A percentile compares a stretch with the other conserved stretches of the same genome.
Evolutionary conservation across 2,113 vertebrate genomes (phyloP).

Genomic region (Rhombomys opimus): DNA sequence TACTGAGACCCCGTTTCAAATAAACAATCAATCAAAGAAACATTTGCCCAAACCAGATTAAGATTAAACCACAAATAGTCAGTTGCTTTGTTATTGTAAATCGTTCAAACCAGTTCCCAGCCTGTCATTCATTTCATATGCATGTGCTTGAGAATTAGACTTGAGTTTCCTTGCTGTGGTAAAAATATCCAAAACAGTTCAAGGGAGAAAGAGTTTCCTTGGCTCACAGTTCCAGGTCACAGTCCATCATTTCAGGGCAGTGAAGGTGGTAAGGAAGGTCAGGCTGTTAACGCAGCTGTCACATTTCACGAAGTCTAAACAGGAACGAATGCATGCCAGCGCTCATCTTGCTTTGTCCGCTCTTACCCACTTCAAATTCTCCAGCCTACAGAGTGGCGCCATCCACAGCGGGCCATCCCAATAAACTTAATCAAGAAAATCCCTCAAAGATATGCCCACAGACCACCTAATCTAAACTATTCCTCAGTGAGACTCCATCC

Average conservation of each 20-base stretch:
- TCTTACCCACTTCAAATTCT: background rate
- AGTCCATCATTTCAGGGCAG: background rate
- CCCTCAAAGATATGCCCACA: background rate
- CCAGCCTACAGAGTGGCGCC: background rate
- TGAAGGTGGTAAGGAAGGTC: background rate
- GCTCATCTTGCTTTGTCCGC: background rate
- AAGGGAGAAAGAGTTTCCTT: background rate
- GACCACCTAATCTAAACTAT: background rate
- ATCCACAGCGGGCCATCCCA: background rate
- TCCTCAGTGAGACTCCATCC: background rate
- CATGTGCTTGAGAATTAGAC: background rate
- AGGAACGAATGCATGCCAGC: background rate
- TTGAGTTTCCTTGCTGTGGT: background rate
- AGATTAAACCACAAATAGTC: background rate
- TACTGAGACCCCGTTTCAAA: background rate
- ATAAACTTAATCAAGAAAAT: background rate
- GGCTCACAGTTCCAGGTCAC: background rate
- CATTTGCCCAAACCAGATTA: background rate
- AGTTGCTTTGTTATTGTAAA: background rate
- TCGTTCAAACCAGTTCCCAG: conserved; percentile 10
- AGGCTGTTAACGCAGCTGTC: background rate
- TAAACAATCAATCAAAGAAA: background rate
- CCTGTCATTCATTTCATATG: background rate
- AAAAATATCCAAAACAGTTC: background rate
- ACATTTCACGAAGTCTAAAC: too few species aligned